phyloP scores from a whole-genome alignment of 1,140 invertebrate genomes.

The Sycobia sp. region DNA sequence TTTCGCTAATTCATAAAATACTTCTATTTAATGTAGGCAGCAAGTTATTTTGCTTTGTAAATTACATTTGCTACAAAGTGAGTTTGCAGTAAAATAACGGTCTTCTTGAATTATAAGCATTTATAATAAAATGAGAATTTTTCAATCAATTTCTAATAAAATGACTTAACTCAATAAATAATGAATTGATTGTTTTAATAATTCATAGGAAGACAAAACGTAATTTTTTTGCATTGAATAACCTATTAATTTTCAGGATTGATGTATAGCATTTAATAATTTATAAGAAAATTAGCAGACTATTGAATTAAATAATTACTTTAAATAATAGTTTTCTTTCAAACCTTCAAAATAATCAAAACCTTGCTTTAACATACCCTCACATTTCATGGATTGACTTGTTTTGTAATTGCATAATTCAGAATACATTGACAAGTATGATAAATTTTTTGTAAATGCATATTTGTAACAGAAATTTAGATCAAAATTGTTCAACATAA shows the following conservation, averaged over 20 bases:
- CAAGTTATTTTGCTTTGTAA: constrained; percentile 28
- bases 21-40: constrained; percentile 23
- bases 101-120: constrained; percentile 29
- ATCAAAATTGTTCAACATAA: no score
- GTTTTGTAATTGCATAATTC: no score
- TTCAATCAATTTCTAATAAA: constrained; percentile 33
- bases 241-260: constrained; percentile 16
- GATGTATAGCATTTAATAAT: constrained; percentile 17
- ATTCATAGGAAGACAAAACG: constrained; percentile 15
- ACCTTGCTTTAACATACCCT: no score
- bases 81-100: constrained; percentile 17
- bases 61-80: constrained; percentile 30
- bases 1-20: constrained; percentile 40
- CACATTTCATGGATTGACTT: no score
- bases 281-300: constrained; percentile 26
- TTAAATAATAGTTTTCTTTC: no score
- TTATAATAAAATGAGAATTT: constrained; percentile 30
- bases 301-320: constrained; percentile 24
- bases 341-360: no score
- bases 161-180: constrained; percentile 39
- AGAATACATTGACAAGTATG: no score
- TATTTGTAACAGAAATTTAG: no score
- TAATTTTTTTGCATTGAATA: constrained; percentile 19
- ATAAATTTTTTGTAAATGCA: no score
- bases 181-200: constrained; percentile 19